Percentiles rank a stretch among this genome's conserved stretches.
phyloP scores from a whole-genome alignment of 2,888 invertebrate genomes.

The Thecocarcelia acutangulata region DNA sequence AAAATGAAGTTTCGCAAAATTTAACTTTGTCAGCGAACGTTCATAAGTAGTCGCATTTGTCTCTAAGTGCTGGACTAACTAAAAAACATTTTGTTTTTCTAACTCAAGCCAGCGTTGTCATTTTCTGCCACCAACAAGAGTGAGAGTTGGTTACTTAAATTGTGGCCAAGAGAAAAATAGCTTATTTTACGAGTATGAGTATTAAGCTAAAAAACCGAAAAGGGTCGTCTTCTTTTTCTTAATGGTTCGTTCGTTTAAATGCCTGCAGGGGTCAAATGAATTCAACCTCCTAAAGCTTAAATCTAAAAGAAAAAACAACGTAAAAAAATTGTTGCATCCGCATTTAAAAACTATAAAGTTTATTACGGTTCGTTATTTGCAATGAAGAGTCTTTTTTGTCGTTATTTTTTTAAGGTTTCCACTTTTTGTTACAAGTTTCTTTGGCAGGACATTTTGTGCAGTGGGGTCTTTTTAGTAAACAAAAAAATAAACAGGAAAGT shows the following conservation, averaged over 20 bases:
- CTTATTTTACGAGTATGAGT: slow-evolving; percentile 34
- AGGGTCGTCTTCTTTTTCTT: slow-evolving; percentile 55
- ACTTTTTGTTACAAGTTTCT: neutral
- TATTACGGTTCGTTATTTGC: slow-evolving; percentile 18
- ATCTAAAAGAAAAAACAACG: neutral
- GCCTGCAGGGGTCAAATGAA: slow-evolving; percentile 52
- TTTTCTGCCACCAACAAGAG: slow-evolving; percentile 27
- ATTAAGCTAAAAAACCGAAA: slow-evolving; percentile 30
- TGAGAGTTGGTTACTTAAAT: slow-evolving; percentile 33
- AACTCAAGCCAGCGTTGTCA: slow-evolving; percentile 1
- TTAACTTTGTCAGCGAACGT: slow-evolving; percentile 46
- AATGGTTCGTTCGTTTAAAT: slow-evolving; percentile 21
- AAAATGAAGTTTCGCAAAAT: neutral
- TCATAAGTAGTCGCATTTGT: slow-evolving; percentile 63
- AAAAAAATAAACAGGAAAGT: slow-evolving; percentile 28
- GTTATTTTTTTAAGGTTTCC: neutral
- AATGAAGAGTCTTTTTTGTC: neutral
- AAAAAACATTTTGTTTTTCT: neutral
- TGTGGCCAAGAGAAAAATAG: slow-evolving; percentile 29
- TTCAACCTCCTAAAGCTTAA: slow-evolving; percentile 40
- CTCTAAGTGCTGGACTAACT: slow-evolving; percentile 35
- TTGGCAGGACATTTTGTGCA: slow-evolving; percentile 18
- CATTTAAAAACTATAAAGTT: slow-evolving; percentile 44
- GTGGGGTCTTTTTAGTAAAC: slow-evolving; percentile 23
- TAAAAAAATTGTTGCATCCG: slow-evolving; percentile 36